phyloP scores from a whole-genome alignment of 1,140 invertebrate species.

The Temnothorax longispinosus region DNA sequence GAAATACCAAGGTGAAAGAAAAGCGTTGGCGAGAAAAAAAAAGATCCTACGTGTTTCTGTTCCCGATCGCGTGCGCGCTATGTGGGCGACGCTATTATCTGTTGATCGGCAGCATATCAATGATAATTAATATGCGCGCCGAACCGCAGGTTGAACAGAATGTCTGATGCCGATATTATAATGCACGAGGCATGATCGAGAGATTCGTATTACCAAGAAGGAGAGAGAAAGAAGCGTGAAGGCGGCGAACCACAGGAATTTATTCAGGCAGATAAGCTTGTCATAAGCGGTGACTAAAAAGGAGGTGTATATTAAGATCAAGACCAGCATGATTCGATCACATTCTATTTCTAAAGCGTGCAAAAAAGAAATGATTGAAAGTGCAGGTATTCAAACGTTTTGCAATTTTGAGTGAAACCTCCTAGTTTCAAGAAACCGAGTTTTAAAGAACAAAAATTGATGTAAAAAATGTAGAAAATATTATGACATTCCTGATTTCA shows the following conservation, averaged over 20 bases:
- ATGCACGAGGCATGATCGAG: conserved; percentile 63
- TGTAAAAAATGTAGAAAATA: not conserved
- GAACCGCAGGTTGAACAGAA: conserved; percentile 58
- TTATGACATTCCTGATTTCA: too few relatives aligned
- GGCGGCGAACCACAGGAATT: conserved; percentile 46
- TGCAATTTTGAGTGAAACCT: not conserved
- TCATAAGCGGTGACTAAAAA: conserved; percentile 16
- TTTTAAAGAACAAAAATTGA: not conserved
- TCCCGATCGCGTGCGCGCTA: conserved; percentile 20
- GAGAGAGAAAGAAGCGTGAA: conserved; percentile 43
- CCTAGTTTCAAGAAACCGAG: not conserved
- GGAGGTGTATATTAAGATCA: conserved; percentile 10
- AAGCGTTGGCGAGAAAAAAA: conserved; percentile 28
- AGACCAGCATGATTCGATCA: not conserved
- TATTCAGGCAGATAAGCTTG: not conserved
- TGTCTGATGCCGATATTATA: conserved; percentile 45
- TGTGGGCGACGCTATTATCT: conserved; percentile 63
- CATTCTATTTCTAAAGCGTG: not conserved
- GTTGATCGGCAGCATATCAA: conserved; percentile 32
- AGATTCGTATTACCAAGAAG: conserved; percentile 43
- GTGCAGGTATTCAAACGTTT: not conserved
- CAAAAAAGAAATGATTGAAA: not conserved
- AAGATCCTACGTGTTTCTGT: conserved; percentile 42
- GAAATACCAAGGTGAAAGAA: conserved; percentile 42
- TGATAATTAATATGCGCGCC: conserved; percentile 62